Base-by-base conservation (phyloP, 2,797 vertebrate genomes). In the Chloroceryle amazona region DNA sequence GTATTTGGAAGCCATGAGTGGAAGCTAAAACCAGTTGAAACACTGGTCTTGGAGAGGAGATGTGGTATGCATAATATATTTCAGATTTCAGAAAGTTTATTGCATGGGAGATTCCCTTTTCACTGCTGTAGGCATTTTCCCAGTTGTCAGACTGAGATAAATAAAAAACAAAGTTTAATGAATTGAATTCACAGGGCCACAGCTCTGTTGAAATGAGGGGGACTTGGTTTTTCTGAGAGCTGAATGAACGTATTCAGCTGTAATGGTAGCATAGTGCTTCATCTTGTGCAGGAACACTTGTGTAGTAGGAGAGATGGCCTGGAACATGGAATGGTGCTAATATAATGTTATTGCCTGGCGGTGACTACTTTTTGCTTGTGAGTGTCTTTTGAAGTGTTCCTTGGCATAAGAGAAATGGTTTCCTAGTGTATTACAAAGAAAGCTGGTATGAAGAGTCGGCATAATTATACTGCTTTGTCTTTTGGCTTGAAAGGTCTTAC, bases 111-210 rank as follows among this genome's bases (percentile, higher is more conserved):
- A 47, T 81, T 79, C 31, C 63, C 33, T 58, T 33, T 73, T 68
- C 60, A 5, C 54, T 67, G 67, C 49, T 86, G 35, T 65, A 91
- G 58, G n/a, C 72, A 73, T 79, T 80, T 65, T 62, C 44, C 63
- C 60, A 74, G 72, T 95, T 92, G 90, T 75, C 88, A 89, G 68
- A 73, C 49, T 78, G 90, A 86, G 35, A 67, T 63, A 67, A 90
- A 52, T 49, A 49, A 49, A 92, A 70, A 89, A 35, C 44, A 51
- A 39, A 89, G 41, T 47, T 93, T 72, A 87, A 73, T 33, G 13
- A 71, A 57, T 44, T 73, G 73, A 58, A 19, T 92, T 96, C 39
- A 75, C 21, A 54, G 54, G 76, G 41, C 39, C 14, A 19, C 16
- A 72, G 33, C 46, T 85, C 39, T 88, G 76, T 41, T 46, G 90